Conservation (phyloP, 30 jellyfish, hydroid and myxozoan species). For the Aurelia sp. region DNA sequence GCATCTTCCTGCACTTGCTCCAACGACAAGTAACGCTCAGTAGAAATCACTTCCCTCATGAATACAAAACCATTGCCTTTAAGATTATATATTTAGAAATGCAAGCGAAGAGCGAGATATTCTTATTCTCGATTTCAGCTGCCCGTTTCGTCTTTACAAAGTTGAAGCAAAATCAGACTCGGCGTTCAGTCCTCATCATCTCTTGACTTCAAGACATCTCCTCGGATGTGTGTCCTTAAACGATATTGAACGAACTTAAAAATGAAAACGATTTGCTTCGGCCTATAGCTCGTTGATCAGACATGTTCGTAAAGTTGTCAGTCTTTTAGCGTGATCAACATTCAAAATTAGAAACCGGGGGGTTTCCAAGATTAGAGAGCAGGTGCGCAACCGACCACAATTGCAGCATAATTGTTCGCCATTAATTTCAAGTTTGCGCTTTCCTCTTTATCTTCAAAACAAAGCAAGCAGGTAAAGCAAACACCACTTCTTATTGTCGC, state of each 20-base stretch:
- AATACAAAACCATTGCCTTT: background rate
- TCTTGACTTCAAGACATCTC: background rate
- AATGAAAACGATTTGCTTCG: conserved; percentile 11
- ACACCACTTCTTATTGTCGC: conserved; percentile 15
- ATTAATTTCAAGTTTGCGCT: conserved; percentile 59
- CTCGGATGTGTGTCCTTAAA: background rate
- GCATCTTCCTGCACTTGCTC: conserved; percentile 32
- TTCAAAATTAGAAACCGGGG: conserved; percentile 58
- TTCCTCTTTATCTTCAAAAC: conserved; percentile 57
- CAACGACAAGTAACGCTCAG: background rate
- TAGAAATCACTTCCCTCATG: conserved; percentile 8
- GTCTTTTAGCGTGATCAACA: conserved; percentile 76
- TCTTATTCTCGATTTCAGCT: conserved; percentile 45
- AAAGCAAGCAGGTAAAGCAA: conserved; percentile 49
- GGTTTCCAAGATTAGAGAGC: conserved; percentile 34
- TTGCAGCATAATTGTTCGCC: conserved; percentile 65
- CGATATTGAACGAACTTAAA: background rate
- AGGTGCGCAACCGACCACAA: conserved; percentile 61
- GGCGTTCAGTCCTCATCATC: background rate
- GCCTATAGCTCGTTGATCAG: conserved; percentile 49
- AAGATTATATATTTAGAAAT: background rate
- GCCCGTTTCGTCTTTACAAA: conserved; percentile 53
- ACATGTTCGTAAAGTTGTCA: conserved; percentile 65
- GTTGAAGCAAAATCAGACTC: background rate
- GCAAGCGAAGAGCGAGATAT: conserved; percentile 19